These are phyloP conservation scores for Orchesella cincta DNA, from an alignment of 1,140 invertebrate genomes.

Conservation along the genomic window DNA sequence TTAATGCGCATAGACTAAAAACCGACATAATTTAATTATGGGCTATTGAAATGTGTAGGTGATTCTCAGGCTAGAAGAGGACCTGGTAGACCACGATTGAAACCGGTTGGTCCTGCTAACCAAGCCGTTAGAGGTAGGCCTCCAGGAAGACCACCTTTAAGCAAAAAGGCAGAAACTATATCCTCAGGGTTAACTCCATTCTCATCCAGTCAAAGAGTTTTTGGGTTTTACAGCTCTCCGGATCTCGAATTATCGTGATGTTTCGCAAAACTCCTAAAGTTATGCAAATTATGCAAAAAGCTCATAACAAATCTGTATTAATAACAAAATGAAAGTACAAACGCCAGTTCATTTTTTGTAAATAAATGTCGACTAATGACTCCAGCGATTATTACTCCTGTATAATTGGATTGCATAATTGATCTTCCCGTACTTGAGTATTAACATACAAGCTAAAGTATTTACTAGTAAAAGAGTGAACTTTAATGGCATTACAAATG, in stretches of 20 bases:
- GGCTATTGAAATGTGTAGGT: not conserved
- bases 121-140: slow-evolving; percentile 61
- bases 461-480: too few relatives aligned
- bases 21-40: too few relatives aligned
- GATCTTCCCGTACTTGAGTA: too few relatives aligned
- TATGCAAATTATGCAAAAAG: not conserved
- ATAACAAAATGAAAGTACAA: not conserved
- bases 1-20: too few relatives aligned
- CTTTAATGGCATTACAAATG: too few relatives aligned
- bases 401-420: too few relatives aligned
- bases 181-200: slow-evolving; percentile 33
- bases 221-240: slow-evolving; percentile 44
- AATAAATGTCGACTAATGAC: not conserved
- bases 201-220: slow-evolving; percentile 39
- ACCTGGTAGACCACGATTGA: slow-evolving; percentile 73
- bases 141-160: slow-evolving; percentile 56
- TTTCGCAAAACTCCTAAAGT: too few relatives aligned
- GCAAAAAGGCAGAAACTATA: slow-evolving; percentile 42
- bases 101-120: slow-evolving; percentile 65
- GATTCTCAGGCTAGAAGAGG: slow-evolving; percentile 60
- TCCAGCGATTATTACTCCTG: too few relatives aligned
- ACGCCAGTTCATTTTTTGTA: not conserved
- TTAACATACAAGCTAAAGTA: too few relatives aligned
- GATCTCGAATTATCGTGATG: slow-evolving; percentile 37
- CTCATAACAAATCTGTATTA: not conserved